Evolutionary conservation across 64 coral and sea anemone genomes (phyloP).

Genomic region (Orbicella faveolata): DNA sequence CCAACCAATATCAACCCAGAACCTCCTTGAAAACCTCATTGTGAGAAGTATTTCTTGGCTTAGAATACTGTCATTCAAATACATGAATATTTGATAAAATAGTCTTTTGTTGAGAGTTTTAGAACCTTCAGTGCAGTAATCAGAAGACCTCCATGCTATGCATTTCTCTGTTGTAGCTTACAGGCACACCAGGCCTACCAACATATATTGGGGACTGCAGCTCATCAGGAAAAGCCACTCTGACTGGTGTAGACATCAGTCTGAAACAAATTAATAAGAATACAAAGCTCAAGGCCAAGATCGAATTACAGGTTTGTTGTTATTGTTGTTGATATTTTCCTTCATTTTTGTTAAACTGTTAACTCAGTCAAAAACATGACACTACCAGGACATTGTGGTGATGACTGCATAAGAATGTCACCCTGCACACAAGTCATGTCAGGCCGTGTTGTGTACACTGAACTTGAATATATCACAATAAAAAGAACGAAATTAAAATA

Average conservation of each 20-base stretch:
- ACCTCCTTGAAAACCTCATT: no score
- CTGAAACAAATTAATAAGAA: slow-evolving; percentile 65
- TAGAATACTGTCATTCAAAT: no score
- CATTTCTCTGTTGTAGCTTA: slow-evolving; percentile 47
- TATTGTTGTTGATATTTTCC: background rate
- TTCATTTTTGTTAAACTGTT: background rate
- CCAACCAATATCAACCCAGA: no score
- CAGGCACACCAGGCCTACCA: slow-evolving; percentile 72
- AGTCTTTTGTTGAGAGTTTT: background rate
- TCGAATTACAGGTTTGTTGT: slow-evolving; percentile 85
- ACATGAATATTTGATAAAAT: no score
- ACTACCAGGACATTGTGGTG: no score
- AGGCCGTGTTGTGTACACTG: no score
- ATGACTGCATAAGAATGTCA: no score
- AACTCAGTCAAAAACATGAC: background rate
- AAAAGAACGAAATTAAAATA: no score
- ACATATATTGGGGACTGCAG: slow-evolving; percentile 92
- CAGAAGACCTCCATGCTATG: background rate
- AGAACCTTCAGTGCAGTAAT: background rate
- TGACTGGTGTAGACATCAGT: slow-evolving; percentile 74
- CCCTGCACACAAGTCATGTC: no score
- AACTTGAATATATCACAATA: no score
- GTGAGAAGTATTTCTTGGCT: no score
- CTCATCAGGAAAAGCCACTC: slow-evolving; percentile 76
- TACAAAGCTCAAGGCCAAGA: slow-evolving; percentile 85